Percentiles rank a stretch among this genome's conserved stretches.
Evolutionary conservation across 2,888 invertebrate genomes (phyloP).

Genomic region (Oeneis ivallda): DNA sequence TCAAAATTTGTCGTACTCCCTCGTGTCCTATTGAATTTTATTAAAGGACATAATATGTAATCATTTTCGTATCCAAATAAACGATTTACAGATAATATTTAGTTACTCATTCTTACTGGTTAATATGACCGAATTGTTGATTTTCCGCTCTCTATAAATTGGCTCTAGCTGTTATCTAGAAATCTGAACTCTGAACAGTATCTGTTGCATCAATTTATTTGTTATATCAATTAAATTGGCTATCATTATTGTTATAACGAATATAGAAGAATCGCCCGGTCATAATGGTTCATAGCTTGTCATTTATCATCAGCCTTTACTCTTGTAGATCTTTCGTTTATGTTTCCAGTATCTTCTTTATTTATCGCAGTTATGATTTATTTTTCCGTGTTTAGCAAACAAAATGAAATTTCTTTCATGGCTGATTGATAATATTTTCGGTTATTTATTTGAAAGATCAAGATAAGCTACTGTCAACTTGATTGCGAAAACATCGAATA

Average conservation of each 20-base stretch:
- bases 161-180: neutral
- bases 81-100: no score
- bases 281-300: neutral
- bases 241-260: neutral
- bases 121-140: neutral
- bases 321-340: neutral
- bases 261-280: neutral
- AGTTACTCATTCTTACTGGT: neutral
- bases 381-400: neutral
- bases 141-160: neutral
- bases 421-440: neutral
- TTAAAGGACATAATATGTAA: no score
- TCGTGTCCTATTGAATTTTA: neutral
- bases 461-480: conserved; percentile 11
- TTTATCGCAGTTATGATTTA: neutral
- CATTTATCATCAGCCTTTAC: neutral
- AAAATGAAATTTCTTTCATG: neutral
- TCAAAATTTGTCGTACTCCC: neutral
- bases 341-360: conserved; percentile 2
- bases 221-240: neutral
- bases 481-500: neutral
- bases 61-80: no score
- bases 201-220: neutral
- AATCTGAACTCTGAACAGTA: conserved; percentile 7
- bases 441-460: neutral